Evolutionary conservation across 2,797 vertebrate species (phyloP).

Genomic region (Rhynchotus rufescens): DNA sequence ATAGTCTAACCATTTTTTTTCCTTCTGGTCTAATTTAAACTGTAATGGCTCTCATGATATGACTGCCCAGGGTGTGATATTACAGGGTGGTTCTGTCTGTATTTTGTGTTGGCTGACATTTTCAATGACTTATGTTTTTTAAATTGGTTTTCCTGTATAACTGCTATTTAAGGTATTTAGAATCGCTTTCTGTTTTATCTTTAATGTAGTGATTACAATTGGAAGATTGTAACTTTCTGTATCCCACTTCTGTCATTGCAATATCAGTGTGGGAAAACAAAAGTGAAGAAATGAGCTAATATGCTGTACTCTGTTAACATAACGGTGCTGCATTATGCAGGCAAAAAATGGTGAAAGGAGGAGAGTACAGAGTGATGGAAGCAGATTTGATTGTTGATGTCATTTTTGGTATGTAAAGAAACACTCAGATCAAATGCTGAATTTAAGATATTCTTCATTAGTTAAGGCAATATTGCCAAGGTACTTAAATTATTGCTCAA

Average conservation of each 20-base stretch:
- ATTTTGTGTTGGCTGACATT: not conserved
- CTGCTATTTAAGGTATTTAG: not conserved
- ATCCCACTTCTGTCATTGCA: not conserved
- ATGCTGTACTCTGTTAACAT: not conserved
- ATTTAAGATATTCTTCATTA: not conserved
- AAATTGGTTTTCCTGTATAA: not conserved
- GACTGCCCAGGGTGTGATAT: not conserved
- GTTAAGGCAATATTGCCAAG: not conserved
- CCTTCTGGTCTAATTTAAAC: not conserved
- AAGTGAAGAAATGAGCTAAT: not conserved
- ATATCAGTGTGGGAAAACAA: not conserved
- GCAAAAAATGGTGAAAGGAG: not conserved
- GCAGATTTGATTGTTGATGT: not conserved
- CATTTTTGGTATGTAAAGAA: not conserved
- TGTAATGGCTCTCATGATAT: not conserved
- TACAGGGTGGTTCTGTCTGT: not conserved
- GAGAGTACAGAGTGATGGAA: not conserved
- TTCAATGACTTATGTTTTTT: not conserved
- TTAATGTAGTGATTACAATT: not conserved
- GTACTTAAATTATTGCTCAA: not conserved
- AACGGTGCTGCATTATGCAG: not conserved
- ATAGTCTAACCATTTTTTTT: not conserved
- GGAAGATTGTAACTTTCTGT: not conserved
- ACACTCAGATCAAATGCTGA: not conserved
- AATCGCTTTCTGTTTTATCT: not conserved